phyloP scores from a whole-genome alignment of 1,140 invertebrate species.

The Phenacoccus solenopsis region DNA sequence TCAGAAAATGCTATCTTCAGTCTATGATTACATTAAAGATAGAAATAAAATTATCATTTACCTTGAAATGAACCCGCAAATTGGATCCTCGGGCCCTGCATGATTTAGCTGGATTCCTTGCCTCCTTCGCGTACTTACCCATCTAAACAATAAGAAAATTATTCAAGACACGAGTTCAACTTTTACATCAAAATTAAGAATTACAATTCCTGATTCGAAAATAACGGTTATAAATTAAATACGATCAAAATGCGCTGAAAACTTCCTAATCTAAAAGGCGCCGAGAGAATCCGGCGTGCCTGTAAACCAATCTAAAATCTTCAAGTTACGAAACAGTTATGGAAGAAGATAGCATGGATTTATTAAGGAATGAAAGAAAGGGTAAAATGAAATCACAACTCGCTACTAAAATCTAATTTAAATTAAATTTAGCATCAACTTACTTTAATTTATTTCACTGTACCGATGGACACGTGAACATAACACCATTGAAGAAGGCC shows the following conservation, averaged over 20 bases:
- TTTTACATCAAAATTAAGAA: background rate
- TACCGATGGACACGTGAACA: conserved; percentile 7
- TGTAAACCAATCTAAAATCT: too few species aligned
- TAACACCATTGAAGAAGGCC: background rate
- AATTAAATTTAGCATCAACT: background rate
- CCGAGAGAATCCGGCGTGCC: too few species aligned
- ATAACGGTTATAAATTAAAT: background rate
- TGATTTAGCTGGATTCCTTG: conserved; percentile 90
- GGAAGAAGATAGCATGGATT: background rate
- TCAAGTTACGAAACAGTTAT: too few species aligned
- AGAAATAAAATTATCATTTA: conserved; percentile 36
- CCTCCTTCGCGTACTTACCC: conserved; percentile 91
- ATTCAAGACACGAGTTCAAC: background rate
- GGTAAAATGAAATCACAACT: background rate
- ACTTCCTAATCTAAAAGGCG: too few species aligned
- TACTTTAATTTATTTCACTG: background rate
- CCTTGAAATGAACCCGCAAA: conserved; percentile 95
- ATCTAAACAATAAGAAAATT: conserved; percentile 39
- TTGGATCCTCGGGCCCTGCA: conserved; percentile 97
- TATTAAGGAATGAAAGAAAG: too few species aligned
- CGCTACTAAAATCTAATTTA: background rate
- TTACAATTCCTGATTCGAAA: background rate
- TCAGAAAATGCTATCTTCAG: too few species aligned
- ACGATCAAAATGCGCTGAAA: background rate
- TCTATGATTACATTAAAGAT: too few species aligned